Base-by-base conservation (phyloP, 2,113 vertebrate genomes). In the Pipra filicauda region DNA sequence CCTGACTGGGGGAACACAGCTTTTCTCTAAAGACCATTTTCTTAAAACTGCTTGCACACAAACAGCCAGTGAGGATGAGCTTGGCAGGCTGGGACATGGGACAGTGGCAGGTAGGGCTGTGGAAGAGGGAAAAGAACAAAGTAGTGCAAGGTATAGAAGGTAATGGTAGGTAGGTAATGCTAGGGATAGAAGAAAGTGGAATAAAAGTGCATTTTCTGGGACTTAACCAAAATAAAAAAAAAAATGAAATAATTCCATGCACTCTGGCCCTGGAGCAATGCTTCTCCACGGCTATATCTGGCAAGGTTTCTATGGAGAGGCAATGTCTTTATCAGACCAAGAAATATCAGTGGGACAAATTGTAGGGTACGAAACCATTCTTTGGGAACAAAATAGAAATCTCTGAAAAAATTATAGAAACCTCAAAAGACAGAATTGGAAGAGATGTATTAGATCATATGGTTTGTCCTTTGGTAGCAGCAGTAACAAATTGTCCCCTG, bases 401-500 rank as follows among this genome's bases (percentile, higher is more conserved):
- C 26, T 59, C 58, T 46, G 64, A 33, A 77, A 95, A 86, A 94
- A 86, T 48, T 66, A 85, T 3, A 76, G 64, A 86, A 88, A 41
- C 27, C 58, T 90, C 65, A 48, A 54, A 95, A 93, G 59, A 16
- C 41, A 55, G 75, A 71, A 31, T 57, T 80, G 71, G 76, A 92
- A 82, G 58, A 72, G 46, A 39, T 37, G 33, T 74, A 67, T 95
- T 88, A 83, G 85, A 88, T 97, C 59, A 59, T 85, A 43, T 3
- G 15, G 64, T 55, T 94, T 43, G 39, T 93, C 66, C 71, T 77
- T 91, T 85, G 82, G 43, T 73, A 83, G 55, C 81, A 79, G 61
- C 65, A 94, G 70, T 82, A 76, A 90, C 61, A 75, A 94, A 86
- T 93, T 86, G 79, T 81, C 30, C 85, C 41, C 69, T 72, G 31